Percentiles rank a stretch among this genome's conserved stretches.
These are phyloP conservation scores for Austrofundulus limnaeus DNA, from an alignment of 2,113 vertebrate species.

Conservation along the genomic window DNA sequence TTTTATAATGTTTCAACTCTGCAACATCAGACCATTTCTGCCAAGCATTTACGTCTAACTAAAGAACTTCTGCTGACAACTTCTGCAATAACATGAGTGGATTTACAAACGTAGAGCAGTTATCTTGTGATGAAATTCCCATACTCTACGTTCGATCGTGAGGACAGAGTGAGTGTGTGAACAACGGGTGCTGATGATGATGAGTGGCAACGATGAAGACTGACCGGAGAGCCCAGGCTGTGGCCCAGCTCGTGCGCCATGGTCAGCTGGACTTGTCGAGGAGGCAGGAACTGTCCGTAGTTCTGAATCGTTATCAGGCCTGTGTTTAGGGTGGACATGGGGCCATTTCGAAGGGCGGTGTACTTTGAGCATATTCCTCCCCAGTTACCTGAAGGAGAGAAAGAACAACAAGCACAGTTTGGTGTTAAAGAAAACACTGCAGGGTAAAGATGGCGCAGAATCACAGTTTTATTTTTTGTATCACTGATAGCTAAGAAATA, in stretches of 20 bases:
- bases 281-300: slow-evolving; percentile 77
- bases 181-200: neutral
- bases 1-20: too few relatives aligned
- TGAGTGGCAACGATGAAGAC: slow-evolving; percentile 33
- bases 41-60: too few relatives aligned
- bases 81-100: too few relatives aligned
- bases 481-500: neutral
- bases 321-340: slow-evolving; percentile 71
- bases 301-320: slow-evolving; percentile 84
- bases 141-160: neutral
- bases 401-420: neutral
- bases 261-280: slow-evolving; percentile 77
- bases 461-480: neutral
- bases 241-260: slow-evolving; percentile 85
- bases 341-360: slow-evolving; percentile 22
- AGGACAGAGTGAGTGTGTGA: neutral
- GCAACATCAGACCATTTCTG: too few relatives aligned
- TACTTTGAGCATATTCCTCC: slow-evolving; percentile 82
- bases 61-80: too few relatives aligned
- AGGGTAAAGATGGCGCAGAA: neutral
- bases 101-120: too few relatives aligned
- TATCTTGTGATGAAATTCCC: neutral
- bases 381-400: slow-evolving; percentile 70
- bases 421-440: too few relatives aligned
- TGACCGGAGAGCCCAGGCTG: slow-evolving; percentile 83